phyloP scores from a whole-genome alignment of 2,888 invertebrate genomes.

The Melangyna quadrimaculata region DNA sequence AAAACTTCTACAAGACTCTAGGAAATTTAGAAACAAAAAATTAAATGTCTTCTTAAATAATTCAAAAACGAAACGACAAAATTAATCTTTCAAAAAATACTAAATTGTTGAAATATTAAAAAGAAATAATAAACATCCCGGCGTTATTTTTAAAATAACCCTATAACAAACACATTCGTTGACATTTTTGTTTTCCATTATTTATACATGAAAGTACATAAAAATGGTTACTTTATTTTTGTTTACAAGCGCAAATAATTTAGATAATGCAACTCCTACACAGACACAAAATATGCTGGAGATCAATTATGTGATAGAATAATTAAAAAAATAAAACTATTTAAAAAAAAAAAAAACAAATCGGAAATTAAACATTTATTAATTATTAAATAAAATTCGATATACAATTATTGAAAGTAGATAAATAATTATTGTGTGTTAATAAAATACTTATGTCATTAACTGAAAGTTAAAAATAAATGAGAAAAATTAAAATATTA shows the following conservation, averaged over 20 bases:
- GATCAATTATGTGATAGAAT: slow-evolving; percentile 68
- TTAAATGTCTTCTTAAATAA: background rate
- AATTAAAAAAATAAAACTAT: slow-evolving; percentile 24
- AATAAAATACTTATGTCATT: slow-evolving; percentile 39
- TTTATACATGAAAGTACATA: background rate
- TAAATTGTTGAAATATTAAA: slow-evolving; percentile 11
- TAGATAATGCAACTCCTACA: slow-evolving; percentile 36
- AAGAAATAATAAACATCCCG: background rate
- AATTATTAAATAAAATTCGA: slow-evolving; percentile 14
- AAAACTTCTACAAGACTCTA: background rate
- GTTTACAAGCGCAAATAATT: slow-evolving; percentile 57
- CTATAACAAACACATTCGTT: background rate
- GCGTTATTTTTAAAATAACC: background rate
- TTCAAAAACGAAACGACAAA: background rate
- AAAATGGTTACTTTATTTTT: slow-evolving; percentile 18
- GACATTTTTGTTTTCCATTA: slow-evolving; percentile 10
- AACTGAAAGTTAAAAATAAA: slow-evolving; percentile 53
- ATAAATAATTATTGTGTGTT: slow-evolving; percentile 42
- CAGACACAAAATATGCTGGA: slow-evolving; percentile 32
- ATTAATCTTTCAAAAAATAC: background rate
- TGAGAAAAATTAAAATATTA: slow-evolving; percentile 36
- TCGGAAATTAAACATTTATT: slow-evolving; percentile 17
- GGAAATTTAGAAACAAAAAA: background rate
- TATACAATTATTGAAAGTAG: slow-evolving; percentile 36
- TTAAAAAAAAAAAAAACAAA: background rate